phyloP scores from a whole-genome alignment of 1,140 invertebrate genomes.

The Piezodorus guildinii region DNA sequence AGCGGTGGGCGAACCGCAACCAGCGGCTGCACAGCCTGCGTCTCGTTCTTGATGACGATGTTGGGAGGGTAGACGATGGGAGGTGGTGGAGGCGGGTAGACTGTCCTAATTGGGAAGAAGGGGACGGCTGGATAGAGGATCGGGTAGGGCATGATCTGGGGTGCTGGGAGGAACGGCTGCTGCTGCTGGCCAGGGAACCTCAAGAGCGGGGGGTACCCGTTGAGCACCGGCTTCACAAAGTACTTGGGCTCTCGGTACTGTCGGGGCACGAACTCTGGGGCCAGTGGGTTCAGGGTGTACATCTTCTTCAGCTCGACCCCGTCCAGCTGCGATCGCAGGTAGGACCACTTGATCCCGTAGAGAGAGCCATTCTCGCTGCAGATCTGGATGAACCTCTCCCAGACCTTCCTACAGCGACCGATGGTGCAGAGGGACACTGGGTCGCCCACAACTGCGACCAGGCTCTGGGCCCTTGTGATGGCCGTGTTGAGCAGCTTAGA shows the following conservation, averaged over 20 bases:
- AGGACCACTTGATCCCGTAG: conserved; percentile 58
- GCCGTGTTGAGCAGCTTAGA: conserved; percentile 76
- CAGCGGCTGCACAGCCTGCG: not conserved
- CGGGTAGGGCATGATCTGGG: not conserved
- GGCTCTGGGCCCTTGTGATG: conserved; percentile 70
- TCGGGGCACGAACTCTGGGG: conserved; percentile 65
- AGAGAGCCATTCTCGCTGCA: conserved; percentile 63
- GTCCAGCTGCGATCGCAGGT: conserved; percentile 54
- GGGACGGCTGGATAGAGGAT: conserved; percentile 16
- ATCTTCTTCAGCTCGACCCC: conserved; percentile 60
- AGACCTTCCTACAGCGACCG: conserved; percentile 67
- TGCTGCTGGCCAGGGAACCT: conserved; percentile 6
- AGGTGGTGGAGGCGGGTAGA: conserved; percentile 18
- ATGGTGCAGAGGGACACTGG: conserved; percentile 73
- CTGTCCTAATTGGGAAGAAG: conserved; percentile 7
- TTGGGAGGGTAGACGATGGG: not conserved
- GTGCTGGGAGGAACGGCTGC: not conserved
- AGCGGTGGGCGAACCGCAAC: not conserved
- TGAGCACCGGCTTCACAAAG: not conserved
- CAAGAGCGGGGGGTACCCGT: not conserved
- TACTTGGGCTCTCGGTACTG: conserved; percentile 28
- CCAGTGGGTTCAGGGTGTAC: conserved; percentile 68
- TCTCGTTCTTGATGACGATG: not conserved
- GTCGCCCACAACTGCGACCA: conserved; percentile 81
- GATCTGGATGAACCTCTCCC: conserved; percentile 68